Evolutionary conservation across 2,797 vertebrate genomes (phyloP).

Genomic region (Tauraco hartlaubi): DNA sequence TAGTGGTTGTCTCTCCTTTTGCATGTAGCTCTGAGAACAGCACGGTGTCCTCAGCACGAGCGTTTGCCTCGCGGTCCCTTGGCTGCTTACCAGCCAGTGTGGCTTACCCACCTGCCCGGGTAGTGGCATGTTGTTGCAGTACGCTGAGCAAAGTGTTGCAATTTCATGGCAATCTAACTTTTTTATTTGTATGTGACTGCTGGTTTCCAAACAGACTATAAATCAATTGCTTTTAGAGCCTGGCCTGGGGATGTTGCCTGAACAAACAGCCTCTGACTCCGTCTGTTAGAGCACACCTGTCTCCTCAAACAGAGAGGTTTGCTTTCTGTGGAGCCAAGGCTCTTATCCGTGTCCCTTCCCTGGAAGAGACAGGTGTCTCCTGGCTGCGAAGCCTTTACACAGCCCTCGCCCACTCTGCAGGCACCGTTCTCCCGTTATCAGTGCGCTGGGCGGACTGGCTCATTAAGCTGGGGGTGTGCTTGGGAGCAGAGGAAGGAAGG

Average conservation of each 20-base stretch:
- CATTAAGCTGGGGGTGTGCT: conserved; percentile 25
- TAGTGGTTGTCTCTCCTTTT: rapidly evolving
- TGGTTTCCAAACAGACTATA: conserved; percentile 45
- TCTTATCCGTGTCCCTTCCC: conserved; percentile 9
- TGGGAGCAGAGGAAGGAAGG: conserved; percentile 58
- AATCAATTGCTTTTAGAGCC: conserved; percentile 16
- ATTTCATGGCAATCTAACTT: background rate
- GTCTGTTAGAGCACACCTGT: conserved; percentile 59
- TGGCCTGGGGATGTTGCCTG: conserved; percentile 20
- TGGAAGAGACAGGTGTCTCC: conserved; percentile 32
- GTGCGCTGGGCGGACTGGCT: conserved; percentile 36
- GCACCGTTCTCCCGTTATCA: background rate
- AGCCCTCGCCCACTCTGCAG: background rate
- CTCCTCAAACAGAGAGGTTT: conserved; percentile 51
- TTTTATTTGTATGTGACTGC: background rate
- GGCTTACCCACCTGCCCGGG: background rate
- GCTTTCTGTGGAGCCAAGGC: conserved; percentile 25
- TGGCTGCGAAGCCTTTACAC: background rate
- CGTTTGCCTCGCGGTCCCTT: background rate
- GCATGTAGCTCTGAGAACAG: background rate
- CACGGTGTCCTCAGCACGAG: rapidly evolving
- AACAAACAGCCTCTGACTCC: conserved; percentile 55
- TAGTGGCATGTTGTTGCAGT: background rate
- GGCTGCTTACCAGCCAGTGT: background rate
- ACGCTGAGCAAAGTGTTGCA: background rate